Evolutionary conservation across 2,797 vertebrate species (phyloP), one percentile per base, ranked within the genome.

Genomic region (Erpetoichthys calabaricus): DNA sequence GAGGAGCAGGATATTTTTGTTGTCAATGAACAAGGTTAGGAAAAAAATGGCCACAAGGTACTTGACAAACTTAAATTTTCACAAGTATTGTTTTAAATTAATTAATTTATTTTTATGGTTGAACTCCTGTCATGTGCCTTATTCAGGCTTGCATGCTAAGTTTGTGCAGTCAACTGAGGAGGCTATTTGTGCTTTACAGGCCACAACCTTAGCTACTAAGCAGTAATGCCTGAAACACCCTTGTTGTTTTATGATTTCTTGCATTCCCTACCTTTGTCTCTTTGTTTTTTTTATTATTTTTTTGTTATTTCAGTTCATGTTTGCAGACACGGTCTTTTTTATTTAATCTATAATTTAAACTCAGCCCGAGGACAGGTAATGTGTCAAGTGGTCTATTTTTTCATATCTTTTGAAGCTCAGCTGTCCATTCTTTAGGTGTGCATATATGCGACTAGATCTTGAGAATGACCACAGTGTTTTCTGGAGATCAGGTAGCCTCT

Each of bases 341-440:
- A 79, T 67, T 78, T 84, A 80, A 86, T 85, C 75, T 82, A 85
- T 85, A 84, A 84, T 87, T 80, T 79, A 84, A 78, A 67, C 67
- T 58, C 71, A 78, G 78, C 81, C 76, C 75, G 65, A 67, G 80
- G 84, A 84, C 82, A 83, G 79, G 75, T 83, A 83, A 81, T 81
- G 83, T 87, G 80, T 84, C 80, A 85, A 85, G 85, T 86, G 84
- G 86, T 84, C 84, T 85, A 85, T 87, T 87, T 87, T 76, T 81
- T 77, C 69, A 67, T 75, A 80, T 51, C 4, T 51, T 51, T 5
- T 25, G 8, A 5, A 3, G 50, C 50, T 51, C 8, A 3, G 5
- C 41, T 9, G 50, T n/a, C 5, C 50, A 25, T 51, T 9, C 50
- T 3, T 51, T 9, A 2, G 4, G 50, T 9, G 50, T 6, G 3